phyloP scores from a whole-genome alignment of 2,113 vertebrate species.

The Spheniscus mendiculus region DNA sequence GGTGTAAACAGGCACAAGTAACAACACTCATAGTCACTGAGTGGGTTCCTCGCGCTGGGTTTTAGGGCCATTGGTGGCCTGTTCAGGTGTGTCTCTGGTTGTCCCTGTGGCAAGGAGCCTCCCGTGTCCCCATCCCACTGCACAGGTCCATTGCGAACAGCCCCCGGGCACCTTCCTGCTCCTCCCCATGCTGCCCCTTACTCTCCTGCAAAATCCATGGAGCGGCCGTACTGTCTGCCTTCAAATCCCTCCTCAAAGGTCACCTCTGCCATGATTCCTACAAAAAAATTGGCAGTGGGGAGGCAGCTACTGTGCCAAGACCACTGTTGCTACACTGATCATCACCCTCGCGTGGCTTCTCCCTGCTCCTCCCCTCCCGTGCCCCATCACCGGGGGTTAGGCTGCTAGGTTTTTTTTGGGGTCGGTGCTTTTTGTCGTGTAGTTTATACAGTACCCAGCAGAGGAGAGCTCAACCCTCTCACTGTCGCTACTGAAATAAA shows the following conservation, averaged over 20 bases:
- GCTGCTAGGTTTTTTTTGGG: rapidly evolving
- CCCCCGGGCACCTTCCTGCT: not conserved
- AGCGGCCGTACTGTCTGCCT: rapidly evolving
- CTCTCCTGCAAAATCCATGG: not conserved
- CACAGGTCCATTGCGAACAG: rapidly evolving
- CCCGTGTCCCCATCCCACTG: rapidly evolving
- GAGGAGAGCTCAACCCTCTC: not conserved
- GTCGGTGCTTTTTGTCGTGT: rapidly evolving
- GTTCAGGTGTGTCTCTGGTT: not conserved
- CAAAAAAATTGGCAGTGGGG: too few species aligned
- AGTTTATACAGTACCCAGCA: too few species aligned
- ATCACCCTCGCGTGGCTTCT: rapidly evolving
- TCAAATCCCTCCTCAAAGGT: not conserved
- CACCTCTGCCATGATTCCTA: not conserved
- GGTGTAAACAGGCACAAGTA: rapidly evolving
- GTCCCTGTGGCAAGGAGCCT: rapidly evolving
- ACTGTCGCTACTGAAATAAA: rapidly evolving
- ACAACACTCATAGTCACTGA: rapidly evolving
- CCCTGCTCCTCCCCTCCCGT: not conserved
- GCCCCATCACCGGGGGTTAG: rapidly evolving
- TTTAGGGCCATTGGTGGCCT: rapidly evolving
- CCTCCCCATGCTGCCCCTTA: not conserved
- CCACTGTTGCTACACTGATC: rapidly evolving
- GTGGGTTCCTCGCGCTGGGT: rapidly evolving
- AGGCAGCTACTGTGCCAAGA: not conserved